A percentile compares a stretch with the other conserved stretches of the same genome.
phyloP scores from a whole-genome alignment of 2,888 invertebrate genomes.

The Nyleta sp. region DNA sequence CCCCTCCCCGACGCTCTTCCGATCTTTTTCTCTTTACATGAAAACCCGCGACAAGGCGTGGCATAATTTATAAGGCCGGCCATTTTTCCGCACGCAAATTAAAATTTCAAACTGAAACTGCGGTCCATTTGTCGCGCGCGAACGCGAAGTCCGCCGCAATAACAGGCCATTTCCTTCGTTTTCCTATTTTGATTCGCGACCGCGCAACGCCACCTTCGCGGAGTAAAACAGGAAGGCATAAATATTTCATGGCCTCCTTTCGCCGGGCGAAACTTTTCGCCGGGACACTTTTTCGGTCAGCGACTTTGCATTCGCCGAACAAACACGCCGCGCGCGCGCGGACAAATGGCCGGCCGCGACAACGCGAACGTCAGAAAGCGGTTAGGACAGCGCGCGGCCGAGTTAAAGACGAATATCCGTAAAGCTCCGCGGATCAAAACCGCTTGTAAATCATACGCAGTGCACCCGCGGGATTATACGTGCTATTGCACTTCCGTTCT shows the following conservation, averaged over 20 bases:
- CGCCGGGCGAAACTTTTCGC: conserved; percentile 53
- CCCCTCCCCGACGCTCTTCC: conserved; percentile 68
- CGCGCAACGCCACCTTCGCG: conserved; percentile 36
- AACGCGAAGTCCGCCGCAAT: too few relatives aligned
- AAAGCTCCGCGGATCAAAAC: conserved; percentile 57
- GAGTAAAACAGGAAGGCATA: conserved; percentile 71
- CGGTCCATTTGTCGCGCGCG: too few relatives aligned
- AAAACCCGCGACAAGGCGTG: too few relatives aligned
- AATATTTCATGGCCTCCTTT: conserved; percentile 75
- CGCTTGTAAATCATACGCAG: conserved; percentile 65
- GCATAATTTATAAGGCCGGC: too few relatives aligned
- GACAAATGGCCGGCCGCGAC: conserved; percentile 23
- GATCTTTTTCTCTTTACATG: too few relatives aligned
- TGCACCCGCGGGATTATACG: conserved; percentile 65
- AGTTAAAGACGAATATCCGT: conserved; percentile 60
- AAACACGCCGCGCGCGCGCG: conserved; percentile 38
- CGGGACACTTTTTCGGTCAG: conserved; percentile 33
- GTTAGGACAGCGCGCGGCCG: conserved; percentile 9
- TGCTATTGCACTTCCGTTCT: conserved; percentile 60
- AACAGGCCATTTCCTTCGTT: conserved; percentile 36
- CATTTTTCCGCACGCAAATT: too few relatives aligned
- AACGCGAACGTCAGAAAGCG: conserved; percentile 36
- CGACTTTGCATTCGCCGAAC: conserved; percentile 39
- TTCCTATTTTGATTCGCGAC: conserved; percentile 29
- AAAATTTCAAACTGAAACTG: too few relatives aligned